Evolutionary conservation across 2,113 vertebrate genomes (phyloP).

Genomic region (Castor canadensis): DNA sequence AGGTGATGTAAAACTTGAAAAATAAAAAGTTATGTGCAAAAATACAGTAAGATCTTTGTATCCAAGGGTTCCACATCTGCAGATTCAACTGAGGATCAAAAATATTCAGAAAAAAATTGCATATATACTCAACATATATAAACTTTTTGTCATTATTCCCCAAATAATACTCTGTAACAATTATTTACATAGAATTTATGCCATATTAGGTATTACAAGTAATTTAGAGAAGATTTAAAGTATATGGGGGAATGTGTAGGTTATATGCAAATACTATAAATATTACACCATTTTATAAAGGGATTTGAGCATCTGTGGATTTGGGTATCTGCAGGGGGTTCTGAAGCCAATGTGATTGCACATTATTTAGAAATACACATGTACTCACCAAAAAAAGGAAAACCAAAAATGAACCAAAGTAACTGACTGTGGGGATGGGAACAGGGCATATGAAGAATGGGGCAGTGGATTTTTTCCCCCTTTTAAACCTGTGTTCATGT

Average conservation of each 20-base stretch:
- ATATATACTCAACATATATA: not conserved
- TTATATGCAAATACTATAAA: not conserved
- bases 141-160: not conserved
- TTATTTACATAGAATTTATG: not conserved
- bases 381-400: not conserved
- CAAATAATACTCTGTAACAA: not conserved
- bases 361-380: not conserved
- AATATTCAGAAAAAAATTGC: not conserved
- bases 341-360: not conserved
- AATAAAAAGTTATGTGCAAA: not conserved
- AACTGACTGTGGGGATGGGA: not conserved
- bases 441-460: not conserved
- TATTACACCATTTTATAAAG: not conserved
- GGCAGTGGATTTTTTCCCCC: not conserved
- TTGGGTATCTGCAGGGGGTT: not conserved
- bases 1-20: not conserved
- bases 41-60: not conserved
- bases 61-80: not conserved
- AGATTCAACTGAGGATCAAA: not conserved
- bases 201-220: not conserved
- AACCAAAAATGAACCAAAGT: not conserved
- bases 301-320: not conserved
- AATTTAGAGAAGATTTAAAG: not conserved
- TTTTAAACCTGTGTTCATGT: not conserved
- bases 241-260: not conserved